phyloP scores from a whole-genome alignment of 2,888 invertebrate species.

The Tanaodytes sp. region DNA sequence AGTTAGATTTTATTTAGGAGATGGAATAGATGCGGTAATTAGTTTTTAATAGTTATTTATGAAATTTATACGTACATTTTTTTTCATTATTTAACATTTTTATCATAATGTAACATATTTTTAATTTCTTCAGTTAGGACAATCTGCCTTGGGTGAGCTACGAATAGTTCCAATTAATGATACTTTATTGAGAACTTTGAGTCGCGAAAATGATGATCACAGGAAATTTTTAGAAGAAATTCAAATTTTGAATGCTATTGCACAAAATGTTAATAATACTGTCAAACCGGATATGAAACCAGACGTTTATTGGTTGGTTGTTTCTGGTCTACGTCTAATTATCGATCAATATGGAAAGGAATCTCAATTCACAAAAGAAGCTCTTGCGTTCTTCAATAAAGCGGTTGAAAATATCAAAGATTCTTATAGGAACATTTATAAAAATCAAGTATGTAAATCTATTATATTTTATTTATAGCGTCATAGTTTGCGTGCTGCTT shows the following conservation, averaged over 20 bases:
- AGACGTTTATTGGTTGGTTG: slow-evolving; percentile 80
- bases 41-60: too few relatives aligned
- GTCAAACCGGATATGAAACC: slow-evolving; percentile 76
- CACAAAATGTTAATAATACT: slow-evolving; percentile 75
- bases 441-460: slow-evolving; percentile 64
- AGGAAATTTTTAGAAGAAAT: slow-evolving; percentile 78
- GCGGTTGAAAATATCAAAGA: slow-evolving; percentile 66
- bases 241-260: slow-evolving; percentile 76
- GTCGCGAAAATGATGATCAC: slow-evolving; percentile 75
- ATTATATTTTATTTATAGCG: not conserved
- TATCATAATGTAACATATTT: not conserved
- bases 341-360: slow-evolving; percentile 79
- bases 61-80: too few relatives aligned
- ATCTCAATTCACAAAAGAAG: slow-evolving; percentile 79
- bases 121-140: slow-evolving; percentile 64
- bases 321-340: slow-evolving; percentile 78
- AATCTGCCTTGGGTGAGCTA: slow-evolving; percentile 70
- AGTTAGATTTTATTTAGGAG: slow-evolving; percentile 78
- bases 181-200: slow-evolving; percentile 62
- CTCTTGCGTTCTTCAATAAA: slow-evolving; percentile 77
- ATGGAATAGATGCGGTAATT: slow-evolving; percentile 78
- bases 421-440: slow-evolving; percentile 69
- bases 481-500: too few relatives aligned
- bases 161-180: slow-evolving; percentile 66
- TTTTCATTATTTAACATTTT: slow-evolving; percentile 6